Conservation (phyloP, 2,113 vertebrate species). For the Xiphophorus maculatus region DNA sequence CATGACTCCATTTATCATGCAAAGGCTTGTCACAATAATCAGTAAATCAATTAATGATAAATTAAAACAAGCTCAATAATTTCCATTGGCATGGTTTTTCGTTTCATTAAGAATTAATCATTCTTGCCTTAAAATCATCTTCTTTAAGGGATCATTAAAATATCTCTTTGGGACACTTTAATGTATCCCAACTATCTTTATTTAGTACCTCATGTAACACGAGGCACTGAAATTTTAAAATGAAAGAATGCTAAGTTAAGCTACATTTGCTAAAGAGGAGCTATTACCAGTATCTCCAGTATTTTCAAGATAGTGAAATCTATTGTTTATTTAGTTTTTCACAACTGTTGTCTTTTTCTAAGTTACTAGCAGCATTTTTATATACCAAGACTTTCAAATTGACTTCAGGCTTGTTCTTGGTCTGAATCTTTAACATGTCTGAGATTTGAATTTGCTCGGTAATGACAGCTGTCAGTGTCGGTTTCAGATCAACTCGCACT, state of each 20-base stretch:
- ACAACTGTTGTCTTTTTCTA: neutral
- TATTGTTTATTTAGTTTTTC: neutral
- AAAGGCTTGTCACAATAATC: too few species aligned
- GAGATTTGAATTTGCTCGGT: conserved; percentile 62
- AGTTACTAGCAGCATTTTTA: neutral
- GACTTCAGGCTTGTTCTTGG: neutral
- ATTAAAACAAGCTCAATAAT: too few species aligned
- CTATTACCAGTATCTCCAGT: neutral
- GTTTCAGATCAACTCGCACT: conserved; percentile 68
- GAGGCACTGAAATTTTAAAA: neutral
- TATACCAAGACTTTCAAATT: neutral
- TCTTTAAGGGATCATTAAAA: too few species aligned
- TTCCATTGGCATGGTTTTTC: too few species aligned
- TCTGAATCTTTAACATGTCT: conserved; percentile 7
- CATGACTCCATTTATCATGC: too few species aligned
- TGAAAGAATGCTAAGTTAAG: neutral
- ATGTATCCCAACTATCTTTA: too few species aligned
- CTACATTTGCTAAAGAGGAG: neutral
- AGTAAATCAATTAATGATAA: too few species aligned
- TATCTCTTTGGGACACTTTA: too few species aligned
- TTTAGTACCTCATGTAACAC: neutral
- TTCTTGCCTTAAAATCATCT: too few species aligned
- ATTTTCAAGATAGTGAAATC: neutral
- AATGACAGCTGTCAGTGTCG: conserved; percentile 73
- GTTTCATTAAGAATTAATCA: too few species aligned